Evolutionary conservation across 2,888 invertebrate species (phyloP).

Genomic region (Argynnis bischoffii): DNA sequence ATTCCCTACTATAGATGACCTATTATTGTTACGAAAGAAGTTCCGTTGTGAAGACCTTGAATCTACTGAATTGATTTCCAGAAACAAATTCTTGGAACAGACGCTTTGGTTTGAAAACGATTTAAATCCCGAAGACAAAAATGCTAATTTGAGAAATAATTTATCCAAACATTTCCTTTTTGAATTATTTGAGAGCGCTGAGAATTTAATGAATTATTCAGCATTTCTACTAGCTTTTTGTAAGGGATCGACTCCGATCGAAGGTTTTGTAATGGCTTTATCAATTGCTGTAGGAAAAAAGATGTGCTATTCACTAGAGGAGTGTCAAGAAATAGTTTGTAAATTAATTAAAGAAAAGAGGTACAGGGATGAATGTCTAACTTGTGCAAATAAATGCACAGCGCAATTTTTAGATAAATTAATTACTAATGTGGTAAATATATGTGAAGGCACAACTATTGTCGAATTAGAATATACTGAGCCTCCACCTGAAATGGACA

Average conservation of each 20-base stretch:
- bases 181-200: constrained; percentile 76
- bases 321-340: constrained; percentile 76
- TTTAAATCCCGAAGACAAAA: constrained; percentile 52
- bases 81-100: constrained; percentile 58
- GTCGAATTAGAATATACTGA: constrained; percentile 60
- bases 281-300: constrained; percentile 80
- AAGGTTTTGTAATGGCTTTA: constrained; percentile 82
- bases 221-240: constrained; percentile 84
- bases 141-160: constrained; percentile 54
- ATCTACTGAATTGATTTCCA: constrained; percentile 60
- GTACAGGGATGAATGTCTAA: constrained; percentile 64
- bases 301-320: constrained; percentile 70
- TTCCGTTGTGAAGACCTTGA: constrained; percentile 75
- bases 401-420: constrained; percentile 59
- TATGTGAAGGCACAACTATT: constrained; percentile 65
- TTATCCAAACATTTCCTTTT: constrained; percentile 82
- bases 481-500: constrained; percentile 49
- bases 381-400: constrained; percentile 63
- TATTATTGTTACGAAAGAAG: constrained; percentile 72
- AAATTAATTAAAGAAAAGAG: constrained; percentile 64
- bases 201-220: constrained; percentile 82
- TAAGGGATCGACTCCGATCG: constrained; percentile 77
- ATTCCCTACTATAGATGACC: constrained; percentile 79
- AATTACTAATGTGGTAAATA: constrained; percentile 57
- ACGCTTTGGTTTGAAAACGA: constrained; percentile 70